Conservation (phyloP, 2,797 vertebrate species). For the Hoplostethus atlanticus region DNA sequence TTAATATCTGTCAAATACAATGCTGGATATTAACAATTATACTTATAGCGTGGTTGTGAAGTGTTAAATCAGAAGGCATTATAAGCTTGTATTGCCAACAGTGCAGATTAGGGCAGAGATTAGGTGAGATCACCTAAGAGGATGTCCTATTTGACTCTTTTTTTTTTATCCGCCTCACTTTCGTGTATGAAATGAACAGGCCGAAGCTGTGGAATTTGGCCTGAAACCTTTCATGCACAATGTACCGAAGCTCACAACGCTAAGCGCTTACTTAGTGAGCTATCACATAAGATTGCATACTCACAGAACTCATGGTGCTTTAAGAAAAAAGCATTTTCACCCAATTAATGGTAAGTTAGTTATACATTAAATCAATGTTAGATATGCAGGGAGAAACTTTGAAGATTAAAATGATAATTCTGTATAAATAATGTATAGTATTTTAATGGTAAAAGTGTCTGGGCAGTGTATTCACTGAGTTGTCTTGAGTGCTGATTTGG, state of each 20-base stretch:
- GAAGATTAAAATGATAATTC: slow-evolving; percentile 45
- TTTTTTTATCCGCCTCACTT: slow-evolving; percentile 33
- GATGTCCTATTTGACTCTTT: slow-evolving; percentile 6
- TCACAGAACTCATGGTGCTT: slow-evolving; percentile 32
- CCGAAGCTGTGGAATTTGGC: slow-evolving; percentile 42
- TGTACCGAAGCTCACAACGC: slow-evolving; percentile 27
- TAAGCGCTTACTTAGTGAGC: slow-evolving; percentile 32
- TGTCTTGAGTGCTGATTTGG: slow-evolving; percentile 40
- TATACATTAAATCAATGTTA: slow-evolving; percentile 27
- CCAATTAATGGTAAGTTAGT: slow-evolving; percentile 41
- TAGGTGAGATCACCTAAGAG: background rate
- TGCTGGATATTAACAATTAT: slow-evolving; percentile 62
- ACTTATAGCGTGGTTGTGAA: slow-evolving; percentile 54
- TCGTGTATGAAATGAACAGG: slow-evolving; percentile 32
- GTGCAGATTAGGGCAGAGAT: slow-evolving; percentile 18
- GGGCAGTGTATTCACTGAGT: slow-evolving; percentile 58
- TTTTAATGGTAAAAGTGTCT: slow-evolving; percentile 75
- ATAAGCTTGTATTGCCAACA: slow-evolving; percentile 24
- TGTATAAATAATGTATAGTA: slow-evolving; percentile 81
- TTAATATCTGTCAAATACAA: slow-evolving; percentile 56
- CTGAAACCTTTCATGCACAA: slow-evolving; percentile 35
- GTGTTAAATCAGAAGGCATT: slow-evolving; percentile 43
- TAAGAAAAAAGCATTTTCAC: slow-evolving; percentile 25
- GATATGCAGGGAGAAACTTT: slow-evolving; percentile 31
- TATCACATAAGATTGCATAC: slow-evolving; percentile 13